Conservation (phyloP, 2,888 invertebrate species). For the Sesamia inferens region DNA sequence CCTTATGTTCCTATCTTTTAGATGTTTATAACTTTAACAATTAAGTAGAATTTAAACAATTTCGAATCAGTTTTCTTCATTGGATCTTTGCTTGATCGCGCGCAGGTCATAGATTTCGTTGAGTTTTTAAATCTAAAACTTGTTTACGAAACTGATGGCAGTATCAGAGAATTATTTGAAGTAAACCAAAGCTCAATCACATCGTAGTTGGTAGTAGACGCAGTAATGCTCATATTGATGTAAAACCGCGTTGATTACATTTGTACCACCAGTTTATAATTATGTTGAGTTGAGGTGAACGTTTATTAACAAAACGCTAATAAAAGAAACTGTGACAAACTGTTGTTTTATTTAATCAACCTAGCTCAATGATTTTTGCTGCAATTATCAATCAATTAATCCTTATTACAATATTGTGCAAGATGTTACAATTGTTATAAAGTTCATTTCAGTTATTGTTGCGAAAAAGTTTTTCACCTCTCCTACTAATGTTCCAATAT, state of each 20-base stretch:
- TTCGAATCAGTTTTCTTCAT: slow-evolving; percentile 49
- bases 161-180: slow-evolving; percentile 58
- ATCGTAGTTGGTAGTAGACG: slow-evolving; percentile 62
- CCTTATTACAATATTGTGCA: background rate
- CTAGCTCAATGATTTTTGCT: background rate
- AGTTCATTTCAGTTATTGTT: too few relatives aligned
- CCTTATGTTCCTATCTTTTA: slow-evolving; percentile 61
- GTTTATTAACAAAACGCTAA: slow-evolving; percentile 88
- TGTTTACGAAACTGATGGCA: slow-evolving; percentile 52
- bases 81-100: slow-evolving; percentile 31
- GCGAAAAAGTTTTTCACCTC: too few relatives aligned
- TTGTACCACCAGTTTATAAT: slow-evolving; percentile 74
- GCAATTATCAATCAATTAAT: background rate
- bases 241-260: slow-evolving; percentile 76
- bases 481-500: too few relatives aligned
- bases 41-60: slow-evolving; percentile 60
- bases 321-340: slow-evolving; percentile 79
- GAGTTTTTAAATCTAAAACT: slow-evolving; percentile 45
- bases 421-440: background rate
- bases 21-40: slow-evolving; percentile 57
- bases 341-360: slow-evolving; percentile 61
- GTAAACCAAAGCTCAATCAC: slow-evolving; percentile 82
- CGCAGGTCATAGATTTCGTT: slow-evolving; percentile 26
- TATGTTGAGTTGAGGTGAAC: slow-evolving; percentile 81
- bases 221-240: slow-evolving; percentile 66